These are phyloP conservation scores for Malurus elegans DNA, from an alignment of 2,113 vertebrate species.

Conservation along the genomic window DNA sequence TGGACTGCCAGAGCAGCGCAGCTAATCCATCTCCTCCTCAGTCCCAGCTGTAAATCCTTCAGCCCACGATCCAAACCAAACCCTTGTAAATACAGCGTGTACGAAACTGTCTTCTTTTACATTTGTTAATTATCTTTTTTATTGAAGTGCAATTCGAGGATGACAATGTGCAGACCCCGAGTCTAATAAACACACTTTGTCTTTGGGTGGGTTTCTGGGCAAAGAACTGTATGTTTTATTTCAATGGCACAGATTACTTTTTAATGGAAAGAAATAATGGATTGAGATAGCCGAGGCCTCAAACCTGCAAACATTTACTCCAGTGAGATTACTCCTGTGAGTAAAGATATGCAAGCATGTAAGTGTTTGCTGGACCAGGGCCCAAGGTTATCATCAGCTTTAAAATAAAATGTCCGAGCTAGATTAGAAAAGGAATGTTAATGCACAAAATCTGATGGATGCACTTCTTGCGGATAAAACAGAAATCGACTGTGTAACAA, in stretches of 20 bases:
- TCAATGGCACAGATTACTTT: conserved; percentile 49
- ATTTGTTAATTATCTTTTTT: conserved; percentile 7
- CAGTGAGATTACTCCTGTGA: conserved; percentile 45
- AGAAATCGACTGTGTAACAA: not conserved
- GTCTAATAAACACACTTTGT: conserved; percentile 16
- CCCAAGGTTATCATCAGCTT: conserved; percentile 44
- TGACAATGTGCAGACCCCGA: conserved; percentile 1
- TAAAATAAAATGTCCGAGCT: conserved; percentile 37
- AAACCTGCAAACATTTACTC: conserved; percentile 58
- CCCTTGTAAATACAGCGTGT: not conserved
- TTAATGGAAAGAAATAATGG: conserved; percentile 60
- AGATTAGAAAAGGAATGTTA: conserved; percentile 62
- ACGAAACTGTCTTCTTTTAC: not conserved
- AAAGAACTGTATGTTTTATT: conserved; percentile 49
- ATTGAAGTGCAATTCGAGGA: conserved; percentile 11
- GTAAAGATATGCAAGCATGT: conserved; percentile 1
- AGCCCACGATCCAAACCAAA: not conserved
- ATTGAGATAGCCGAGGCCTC: conserved; percentile 44
- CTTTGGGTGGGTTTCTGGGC: conserved; percentile 31
- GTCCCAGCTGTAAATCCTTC: not conserved
- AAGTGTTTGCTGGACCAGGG: not conserved
- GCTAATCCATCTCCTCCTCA: not conserved
- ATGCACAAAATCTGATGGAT: conserved; percentile 54
- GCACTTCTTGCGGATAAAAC: not conserved
- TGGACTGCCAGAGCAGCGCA: not conserved